A percentile compares a stretch with the other conserved stretches of the same genome.
Conservation (phyloP, 1,140 invertebrate genomes). For the Leptinotarsa defecta region DNA sequence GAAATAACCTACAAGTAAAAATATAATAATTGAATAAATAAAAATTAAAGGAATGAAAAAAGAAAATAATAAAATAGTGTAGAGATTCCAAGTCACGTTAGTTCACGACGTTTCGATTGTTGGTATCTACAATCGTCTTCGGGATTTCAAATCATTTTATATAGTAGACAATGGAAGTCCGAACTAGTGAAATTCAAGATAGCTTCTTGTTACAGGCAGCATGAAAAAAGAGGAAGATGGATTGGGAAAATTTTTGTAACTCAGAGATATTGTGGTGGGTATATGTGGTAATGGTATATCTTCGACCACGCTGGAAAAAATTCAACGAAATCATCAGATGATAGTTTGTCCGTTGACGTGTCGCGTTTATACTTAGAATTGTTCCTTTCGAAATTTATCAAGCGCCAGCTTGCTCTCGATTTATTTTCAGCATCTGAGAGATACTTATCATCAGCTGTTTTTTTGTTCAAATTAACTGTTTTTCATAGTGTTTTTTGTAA, state of each 20-base stretch:
- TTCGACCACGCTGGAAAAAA: not conserved
- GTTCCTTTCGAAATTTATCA: not conserved
- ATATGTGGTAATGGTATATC: not conserved
- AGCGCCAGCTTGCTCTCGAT: conserved; percentile 1
- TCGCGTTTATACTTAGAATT: not conserved
- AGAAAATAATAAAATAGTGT: too few species aligned
- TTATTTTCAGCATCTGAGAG: not conserved
- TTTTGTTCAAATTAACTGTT: not conserved
- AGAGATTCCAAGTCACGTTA: too few species aligned
- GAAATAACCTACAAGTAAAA: too few species aligned
- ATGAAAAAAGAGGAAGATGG: not conserved
- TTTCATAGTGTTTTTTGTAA: not conserved
- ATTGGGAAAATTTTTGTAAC: not conserved
- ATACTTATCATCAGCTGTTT: not conserved
- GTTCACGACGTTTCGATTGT: too few species aligned
- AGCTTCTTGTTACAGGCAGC: not conserved
- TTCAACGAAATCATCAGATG: not conserved
- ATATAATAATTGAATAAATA: too few species aligned
- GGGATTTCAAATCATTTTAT: too few species aligned
- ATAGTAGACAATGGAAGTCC: too few species aligned
- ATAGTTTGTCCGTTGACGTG: not conserved
- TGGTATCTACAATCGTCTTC: too few species aligned
- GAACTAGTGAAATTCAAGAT: too few species aligned
- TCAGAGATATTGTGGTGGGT: not conserved
- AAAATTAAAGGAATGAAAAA: too few species aligned